phyloP scores from a whole-genome alignment of 64 coral and sea anemone species.

The Dendronephthya gigantea region DNA sequence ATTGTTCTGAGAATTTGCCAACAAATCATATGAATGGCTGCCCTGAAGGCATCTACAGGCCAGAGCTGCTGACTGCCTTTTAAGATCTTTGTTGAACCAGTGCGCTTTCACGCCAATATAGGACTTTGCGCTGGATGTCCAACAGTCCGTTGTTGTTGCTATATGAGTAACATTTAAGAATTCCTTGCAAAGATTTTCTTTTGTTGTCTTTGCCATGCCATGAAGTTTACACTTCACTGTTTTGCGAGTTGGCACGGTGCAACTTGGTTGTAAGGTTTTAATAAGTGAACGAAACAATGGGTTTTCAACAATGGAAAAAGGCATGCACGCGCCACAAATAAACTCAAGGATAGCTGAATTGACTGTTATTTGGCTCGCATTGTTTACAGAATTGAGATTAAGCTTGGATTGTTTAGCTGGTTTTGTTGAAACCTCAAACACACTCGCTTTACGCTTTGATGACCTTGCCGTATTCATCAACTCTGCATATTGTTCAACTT shows the following conservation, averaged over 20 bases:
- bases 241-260: background rate
- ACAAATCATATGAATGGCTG: background rate
- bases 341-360: background rate
- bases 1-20: background rate
- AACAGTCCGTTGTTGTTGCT: background rate
- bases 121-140: background rate
- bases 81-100: background rate
- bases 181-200: background rate
- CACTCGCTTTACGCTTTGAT: background rate
- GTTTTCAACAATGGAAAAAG: background rate
- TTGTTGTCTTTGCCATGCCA: background rate
- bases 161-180: background rate
- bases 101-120: background rate
- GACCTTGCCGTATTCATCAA: background rate
- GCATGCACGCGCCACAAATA: background rate
- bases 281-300: background rate
- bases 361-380: background rate
- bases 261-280: background rate
- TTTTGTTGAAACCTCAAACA: background rate
- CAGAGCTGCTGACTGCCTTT: background rate
- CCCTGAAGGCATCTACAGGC: background rate
- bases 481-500: background rate
- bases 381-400: background rate
- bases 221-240: background rate
- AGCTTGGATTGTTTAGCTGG: no score